Base-by-base conservation (phyloP, 2,888 invertebrate species). In the Mimumesa dahlbomi region DNA sequence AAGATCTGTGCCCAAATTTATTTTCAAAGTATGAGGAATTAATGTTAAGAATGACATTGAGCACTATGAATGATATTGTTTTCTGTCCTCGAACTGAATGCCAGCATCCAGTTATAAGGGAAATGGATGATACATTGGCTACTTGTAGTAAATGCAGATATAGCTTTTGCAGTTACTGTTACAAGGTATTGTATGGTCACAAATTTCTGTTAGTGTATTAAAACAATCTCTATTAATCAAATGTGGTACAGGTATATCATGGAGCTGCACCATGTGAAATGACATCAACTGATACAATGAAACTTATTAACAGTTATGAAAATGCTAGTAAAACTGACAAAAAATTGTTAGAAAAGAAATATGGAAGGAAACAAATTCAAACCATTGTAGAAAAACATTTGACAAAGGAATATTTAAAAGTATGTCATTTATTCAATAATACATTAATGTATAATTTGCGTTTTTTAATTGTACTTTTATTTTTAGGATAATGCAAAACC, bases 161-260 rank as follows among this genome's bases (percentile, higher is more conserved):
- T 43, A 72, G 72, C 46, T 87, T 86, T 64, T 87, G 86, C 54
- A 38, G 53, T 45, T 84, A 67, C 48, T 87, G 87, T 45, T 68
- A 56, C 22, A 85, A 86, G 82, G 86, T 86, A 75, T 19, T 3
- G 38, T 9, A 2, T 16, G n/a, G 34, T 18, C 2, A n/a, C n/a
- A n/a, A n/a, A n/a, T n/a, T n/a, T n/a, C n/a, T n/a, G n/a, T n/a
- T n/a, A n/a, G n/a, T n/a, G n/a, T n/a, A n/a, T n/a, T n/a, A n/a
- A n/a, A n/a, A n/a, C n/a, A n/a, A n/a, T n/a, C n/a, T n/a, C n/a
- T n/a, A n/a, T n/a, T n/a, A n/a, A n/a, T n/a, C n/a, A n/a, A n/a
- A 3, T 29, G 6, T 40, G 13, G 4, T 25, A 42, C 43, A 86
- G 84, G 71, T 70, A 11, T 86, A 82, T 61, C 87, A 87, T 59